phyloP scores from a whole-genome alignment of 1,140 invertebrate species.

The Augochlora pura region DNA sequence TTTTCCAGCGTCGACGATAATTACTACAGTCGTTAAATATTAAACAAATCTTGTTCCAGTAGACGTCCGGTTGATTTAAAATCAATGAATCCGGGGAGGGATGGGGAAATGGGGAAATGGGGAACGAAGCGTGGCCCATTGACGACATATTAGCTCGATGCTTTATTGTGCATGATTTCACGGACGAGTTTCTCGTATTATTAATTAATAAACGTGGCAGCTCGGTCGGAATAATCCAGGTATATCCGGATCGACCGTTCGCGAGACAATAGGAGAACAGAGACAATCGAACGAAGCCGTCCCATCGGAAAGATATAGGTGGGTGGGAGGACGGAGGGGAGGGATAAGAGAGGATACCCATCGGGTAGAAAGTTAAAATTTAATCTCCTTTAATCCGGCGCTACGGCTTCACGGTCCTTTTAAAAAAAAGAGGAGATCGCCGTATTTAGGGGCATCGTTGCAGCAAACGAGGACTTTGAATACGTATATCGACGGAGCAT shows the following conservation, averaged over 20 bases:
- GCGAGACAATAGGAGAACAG: neutral
- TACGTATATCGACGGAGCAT: too few species aligned
- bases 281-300: neutral
- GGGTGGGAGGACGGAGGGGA: neutral
- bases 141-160: too few species aligned
- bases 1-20: too few species aligned
- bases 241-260: neutral
- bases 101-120: too few species aligned
- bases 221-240: neutral
- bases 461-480: too few species aligned
- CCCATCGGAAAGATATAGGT: too few species aligned
- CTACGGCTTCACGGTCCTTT: neutral
- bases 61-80: too few species aligned
- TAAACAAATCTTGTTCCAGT: too few species aligned
- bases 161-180: too few species aligned
- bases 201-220: neutral
- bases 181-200: neutral
- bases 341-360: neutral
- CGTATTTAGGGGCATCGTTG: neutral
- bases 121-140: too few species aligned
- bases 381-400: conserved; percentile 19
- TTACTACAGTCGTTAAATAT: too few species aligned
- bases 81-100: too few species aligned
- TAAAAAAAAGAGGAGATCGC: neutral
- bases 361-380: neutral